phyloP scores from a whole-genome alignment of 2,888 invertebrate species.

The Spodoptera picta region DNA sequence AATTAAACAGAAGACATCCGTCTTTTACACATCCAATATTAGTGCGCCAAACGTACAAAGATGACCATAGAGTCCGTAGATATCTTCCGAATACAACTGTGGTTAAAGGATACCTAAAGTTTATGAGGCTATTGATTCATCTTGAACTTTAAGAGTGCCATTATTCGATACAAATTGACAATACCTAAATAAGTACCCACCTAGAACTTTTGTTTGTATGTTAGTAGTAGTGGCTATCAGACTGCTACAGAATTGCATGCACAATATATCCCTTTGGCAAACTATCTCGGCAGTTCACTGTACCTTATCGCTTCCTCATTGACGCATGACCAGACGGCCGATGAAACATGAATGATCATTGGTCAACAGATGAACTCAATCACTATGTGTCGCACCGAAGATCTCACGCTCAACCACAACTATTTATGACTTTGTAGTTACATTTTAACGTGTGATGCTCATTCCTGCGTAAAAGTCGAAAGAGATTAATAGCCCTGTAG shows the following conservation, averaged over 20 bases:
- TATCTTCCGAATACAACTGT: too few species aligned
- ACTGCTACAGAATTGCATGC: slow-evolving; percentile 30
- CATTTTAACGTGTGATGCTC: slow-evolving; percentile 27
- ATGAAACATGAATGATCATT: slow-evolving; percentile 66
- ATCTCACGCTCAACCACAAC: slow-evolving; percentile 15
- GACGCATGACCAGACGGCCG: slow-evolving; percentile 65
- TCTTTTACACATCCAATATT: too few species aligned
- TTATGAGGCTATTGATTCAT: too few species aligned
- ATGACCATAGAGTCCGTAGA: too few species aligned
- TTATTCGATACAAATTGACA: too few species aligned
- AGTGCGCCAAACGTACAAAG: too few species aligned
- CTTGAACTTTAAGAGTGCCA: too few species aligned
- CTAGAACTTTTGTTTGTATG: too few species aligned
- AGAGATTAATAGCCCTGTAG: slow-evolving; percentile 31
- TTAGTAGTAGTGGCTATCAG: slow-evolving; percentile 12
- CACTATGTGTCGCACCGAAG: slow-evolving; percentile 29
- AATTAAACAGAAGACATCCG: too few species aligned
- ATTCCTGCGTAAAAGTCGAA: slow-evolving; percentile 46
- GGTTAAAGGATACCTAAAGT: too few species aligned
- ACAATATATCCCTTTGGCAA: slow-evolving; percentile 40
- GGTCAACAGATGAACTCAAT: slow-evolving; percentile 53
- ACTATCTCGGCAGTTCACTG: slow-evolving; percentile 48
- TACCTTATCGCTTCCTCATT: slow-evolving; percentile 69
- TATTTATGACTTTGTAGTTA: slow-evolving; percentile 36
- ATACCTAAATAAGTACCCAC: too few species aligned